Conservation (phyloP, 1,140 invertebrate genomes). For the Drosophila malerkotliana region DNA sequence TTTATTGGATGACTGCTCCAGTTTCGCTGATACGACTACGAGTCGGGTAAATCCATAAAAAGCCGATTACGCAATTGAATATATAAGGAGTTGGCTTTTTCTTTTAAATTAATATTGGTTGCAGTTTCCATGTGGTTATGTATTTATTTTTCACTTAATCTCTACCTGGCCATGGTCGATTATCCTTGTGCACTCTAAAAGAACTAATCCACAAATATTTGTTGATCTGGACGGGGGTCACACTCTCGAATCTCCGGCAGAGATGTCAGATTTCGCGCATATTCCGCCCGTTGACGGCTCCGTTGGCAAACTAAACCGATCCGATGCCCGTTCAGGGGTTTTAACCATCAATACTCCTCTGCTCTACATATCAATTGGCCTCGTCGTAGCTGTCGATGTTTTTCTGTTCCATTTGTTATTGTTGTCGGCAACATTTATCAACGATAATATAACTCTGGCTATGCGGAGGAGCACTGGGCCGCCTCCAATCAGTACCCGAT, state of each 20-base stretch:
- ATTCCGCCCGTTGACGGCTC: conserved; percentile 60
- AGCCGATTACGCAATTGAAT: conserved; percentile 61
- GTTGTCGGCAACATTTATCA: conserved; percentile 45
- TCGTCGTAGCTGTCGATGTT: conserved; percentile 28
- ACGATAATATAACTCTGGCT: conserved; percentile 46
- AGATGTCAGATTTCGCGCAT: conserved; percentile 48
- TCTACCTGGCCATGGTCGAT: conserved; percentile 36
- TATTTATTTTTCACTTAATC: not conserved
- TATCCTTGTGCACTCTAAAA: conserved; percentile 1
- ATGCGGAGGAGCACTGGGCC: conserved; percentile 25
- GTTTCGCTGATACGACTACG: conserved; percentile 34
- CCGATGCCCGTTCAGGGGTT: conserved; percentile 58
- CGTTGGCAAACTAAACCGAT: conserved; percentile 71
- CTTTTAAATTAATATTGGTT: not conserved
- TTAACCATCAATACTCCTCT: conserved; percentile 74
- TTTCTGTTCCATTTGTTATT: conserved; percentile 20
- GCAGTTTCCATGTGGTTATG: not conserved
- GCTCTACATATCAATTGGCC: conserved; percentile 46
- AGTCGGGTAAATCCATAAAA: conserved; percentile 52
- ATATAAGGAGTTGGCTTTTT: conserved; percentile 1
- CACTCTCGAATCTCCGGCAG: conserved; percentile 15
- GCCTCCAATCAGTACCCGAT: conserved; percentile 48
- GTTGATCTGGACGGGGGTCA: conserved; percentile 7
- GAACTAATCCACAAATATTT: conserved; percentile 19
- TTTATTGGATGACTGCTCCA: conserved; percentile 33